Conservation (phyloP, 2,113 vertebrate genomes). For the Chaetorhynchus papuensis region DNA sequence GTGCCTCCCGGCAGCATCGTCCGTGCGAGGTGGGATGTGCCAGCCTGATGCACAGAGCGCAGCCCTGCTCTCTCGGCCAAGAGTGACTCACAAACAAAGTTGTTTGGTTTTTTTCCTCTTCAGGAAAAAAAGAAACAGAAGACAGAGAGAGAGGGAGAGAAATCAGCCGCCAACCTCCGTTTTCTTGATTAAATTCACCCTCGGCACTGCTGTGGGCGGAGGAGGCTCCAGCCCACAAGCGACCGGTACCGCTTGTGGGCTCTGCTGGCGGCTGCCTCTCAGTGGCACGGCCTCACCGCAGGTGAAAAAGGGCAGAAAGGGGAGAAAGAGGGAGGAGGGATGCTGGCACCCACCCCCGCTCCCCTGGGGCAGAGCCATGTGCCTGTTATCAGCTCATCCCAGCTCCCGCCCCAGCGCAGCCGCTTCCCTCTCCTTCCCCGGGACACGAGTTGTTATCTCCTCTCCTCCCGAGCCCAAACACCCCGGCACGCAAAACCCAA, state of each 20-base stretch:
- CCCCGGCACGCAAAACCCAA: background rate
- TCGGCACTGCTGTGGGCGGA: background rate
- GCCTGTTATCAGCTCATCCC: background rate
- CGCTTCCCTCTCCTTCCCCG: background rate
- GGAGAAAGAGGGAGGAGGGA: background rate
- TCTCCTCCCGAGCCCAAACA: background rate
- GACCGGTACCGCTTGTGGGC: background rate
- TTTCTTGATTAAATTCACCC: background rate
- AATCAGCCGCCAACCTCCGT: background rate
- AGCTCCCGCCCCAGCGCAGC: background rate
- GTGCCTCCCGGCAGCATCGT: background rate
- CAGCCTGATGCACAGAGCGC: background rate
- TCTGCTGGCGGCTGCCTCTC: background rate
- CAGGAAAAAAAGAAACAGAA: background rate
- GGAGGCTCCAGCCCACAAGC: background rate
- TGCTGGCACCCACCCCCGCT: background rate
- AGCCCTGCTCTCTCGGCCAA: background rate
- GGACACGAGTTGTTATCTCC: background rate
- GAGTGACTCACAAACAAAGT: conserved; percentile 23
- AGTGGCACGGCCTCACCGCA: rapidly evolving
- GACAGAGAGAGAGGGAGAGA: background rate
- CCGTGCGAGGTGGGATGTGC: background rate
- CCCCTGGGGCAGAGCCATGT: background rate
- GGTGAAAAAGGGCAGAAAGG: background rate
- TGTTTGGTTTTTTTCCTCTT: background rate